phyloP scores from a whole-genome alignment of 2,797 vertebrate species.

The Botia kubotai region DNA sequence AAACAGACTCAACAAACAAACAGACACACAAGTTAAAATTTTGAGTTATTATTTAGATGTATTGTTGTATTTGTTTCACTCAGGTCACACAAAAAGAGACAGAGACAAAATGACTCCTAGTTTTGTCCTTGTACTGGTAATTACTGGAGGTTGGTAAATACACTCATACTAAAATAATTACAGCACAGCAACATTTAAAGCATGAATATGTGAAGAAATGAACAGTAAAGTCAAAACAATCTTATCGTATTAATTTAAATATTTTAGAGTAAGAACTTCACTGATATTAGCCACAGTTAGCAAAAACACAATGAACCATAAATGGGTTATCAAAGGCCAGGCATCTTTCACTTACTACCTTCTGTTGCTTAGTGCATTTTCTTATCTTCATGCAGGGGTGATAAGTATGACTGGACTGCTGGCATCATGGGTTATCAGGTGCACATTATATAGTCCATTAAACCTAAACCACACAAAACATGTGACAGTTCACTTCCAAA shows the following conservation, averaged over 20 bases:
- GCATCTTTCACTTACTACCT: too few relatives aligned
- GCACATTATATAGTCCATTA: neutral
- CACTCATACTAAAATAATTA: neutral
- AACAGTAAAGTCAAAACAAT: neutral
- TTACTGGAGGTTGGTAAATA: slow-evolving; percentile 16
- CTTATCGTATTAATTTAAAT: too few relatives aligned
- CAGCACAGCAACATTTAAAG: neutral
- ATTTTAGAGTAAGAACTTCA: too few relatives aligned
- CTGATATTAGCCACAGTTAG: too few relatives aligned
- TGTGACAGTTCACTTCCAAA: neutral
- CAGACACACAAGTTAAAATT: too few relatives aligned
- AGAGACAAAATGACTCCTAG: slow-evolving; percentile 23
- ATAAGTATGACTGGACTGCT: slow-evolving; percentile 26
- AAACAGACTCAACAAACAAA: neutral
- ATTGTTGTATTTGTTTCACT: neutral
- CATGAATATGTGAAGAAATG: neutral
- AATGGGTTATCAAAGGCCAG: too few relatives aligned
- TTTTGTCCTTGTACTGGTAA: slow-evolving; percentile 10
- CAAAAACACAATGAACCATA: too few relatives aligned
- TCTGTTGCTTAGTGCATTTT: neutral
- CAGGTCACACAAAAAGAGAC: neutral
- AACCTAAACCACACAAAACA: neutral
- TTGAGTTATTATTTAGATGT: neutral
- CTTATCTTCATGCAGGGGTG: neutral
- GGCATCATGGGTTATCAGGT: slow-evolving; percentile 27